Evolutionary conservation across 2,113 vertebrate genomes (phyloP), one percentile per base, ranked within the genome.

Genomic region (Tupaia tana): DNA sequence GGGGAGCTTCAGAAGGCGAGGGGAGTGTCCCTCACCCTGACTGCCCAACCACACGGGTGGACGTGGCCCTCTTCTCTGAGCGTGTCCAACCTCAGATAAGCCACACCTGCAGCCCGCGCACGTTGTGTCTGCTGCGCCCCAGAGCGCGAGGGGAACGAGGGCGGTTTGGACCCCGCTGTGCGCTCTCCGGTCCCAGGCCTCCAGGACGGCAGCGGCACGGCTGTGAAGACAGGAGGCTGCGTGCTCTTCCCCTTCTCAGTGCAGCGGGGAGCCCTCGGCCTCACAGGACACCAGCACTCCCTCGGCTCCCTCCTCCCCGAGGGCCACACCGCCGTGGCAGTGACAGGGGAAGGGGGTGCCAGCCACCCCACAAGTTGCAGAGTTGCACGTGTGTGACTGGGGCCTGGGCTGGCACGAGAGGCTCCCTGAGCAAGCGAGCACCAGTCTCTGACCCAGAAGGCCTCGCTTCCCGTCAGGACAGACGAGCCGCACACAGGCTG

Each of bases 81-180:
- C 1, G 16, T 11, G 9, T 9, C 8, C 2, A 0, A 70, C 52
- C 14, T n/a, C 0, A 27, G n/a, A 9, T 4, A 3, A 43, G 43
- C 43, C 6, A 24, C 27, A 3, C 3, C 3, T 8, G 0, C 9
- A 8, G 7, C 2, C 0, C 5, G 25, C 34, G 31, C 6, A 4
- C 3, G 18, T 59, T 58, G 1, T 0, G 3, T 0, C 7, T 2
- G 2, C 6, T 27, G 34, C 2, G 34, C 31, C 25, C 29, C 22
- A 2, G 61, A 56, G 9, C 14, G 2, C 29, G n/a, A 19, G 31
- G 19, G 75, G 16, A 25, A 0, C 0, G 52, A 59, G 58, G 5
- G 0, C 1, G 1, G 8, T 18, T 43, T 4, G 43, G 43, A 43
- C 61, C 2, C 6, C 1, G 8, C 4, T 0, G 10, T 7, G 14